Percentiles rank a stretch among this genome's conserved stretches.
Evolutionary conservation across 2,888 invertebrate species (phyloP).

Genomic region (Tenthredo livida): DNA sequence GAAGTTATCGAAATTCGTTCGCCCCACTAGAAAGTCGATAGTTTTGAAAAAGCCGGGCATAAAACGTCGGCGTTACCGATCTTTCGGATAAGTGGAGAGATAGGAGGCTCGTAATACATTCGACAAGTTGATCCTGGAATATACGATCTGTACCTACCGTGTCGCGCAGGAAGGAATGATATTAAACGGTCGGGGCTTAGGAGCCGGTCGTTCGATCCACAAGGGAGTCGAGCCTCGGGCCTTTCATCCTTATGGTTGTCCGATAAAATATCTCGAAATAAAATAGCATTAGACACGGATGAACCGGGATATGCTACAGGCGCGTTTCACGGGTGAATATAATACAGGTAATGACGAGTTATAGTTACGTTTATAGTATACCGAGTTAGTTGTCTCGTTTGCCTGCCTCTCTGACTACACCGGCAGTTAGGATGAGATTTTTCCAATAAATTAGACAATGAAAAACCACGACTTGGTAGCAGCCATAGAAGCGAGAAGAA

Average conservation of each 20-base stretch:
- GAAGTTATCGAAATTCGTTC: neutral
- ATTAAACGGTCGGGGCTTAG: constrained; percentile 56
- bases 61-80: neutral
- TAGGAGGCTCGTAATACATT: constrained; percentile 61
- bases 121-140: constrained; percentile 61
- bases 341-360: constrained; percentile 30
- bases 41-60: neutral
- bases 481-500: neutral
- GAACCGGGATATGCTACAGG: neutral
- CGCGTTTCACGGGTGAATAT: constrained; percentile 26
- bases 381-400: constrained; percentile 2
- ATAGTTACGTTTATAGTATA: constrained; percentile 39
- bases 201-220: constrained; percentile 4
- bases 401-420: neutral
- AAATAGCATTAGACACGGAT: constrained; percentile 35
- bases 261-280: constrained; percentile 35
- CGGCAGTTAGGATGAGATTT: neutral
- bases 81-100: constrained; percentile 1
- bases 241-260: constrained; percentile 1
- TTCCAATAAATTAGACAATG: constrained; percentile 47
- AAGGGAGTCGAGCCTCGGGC: neutral
- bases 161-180: constrained; percentile 52
- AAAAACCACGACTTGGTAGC: neutral
- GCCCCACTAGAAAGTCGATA: neutral
- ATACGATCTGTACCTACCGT: constrained; percentile 51